phyloP scores from a whole-genome alignment of 1,140 invertebrate species.

The Delia radicum region DNA sequence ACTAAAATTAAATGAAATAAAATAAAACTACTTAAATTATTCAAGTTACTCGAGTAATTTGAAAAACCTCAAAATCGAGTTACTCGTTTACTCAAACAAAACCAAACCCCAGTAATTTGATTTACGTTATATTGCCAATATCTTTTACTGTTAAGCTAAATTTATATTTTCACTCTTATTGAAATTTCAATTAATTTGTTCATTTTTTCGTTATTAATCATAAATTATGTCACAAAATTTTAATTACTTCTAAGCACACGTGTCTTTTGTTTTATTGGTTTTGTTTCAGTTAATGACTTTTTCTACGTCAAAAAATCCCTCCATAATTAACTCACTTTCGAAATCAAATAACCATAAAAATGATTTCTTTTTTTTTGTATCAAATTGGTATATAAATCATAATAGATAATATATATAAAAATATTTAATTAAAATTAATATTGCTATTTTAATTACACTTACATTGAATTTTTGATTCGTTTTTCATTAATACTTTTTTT shows the following conservation, averaged over 20 bases:
- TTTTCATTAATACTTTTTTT: too few relatives aligned
- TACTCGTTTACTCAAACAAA: too few relatives aligned
- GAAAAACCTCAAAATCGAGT: too few relatives aligned
- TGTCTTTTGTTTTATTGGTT: background rate
- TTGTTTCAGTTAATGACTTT: background rate
- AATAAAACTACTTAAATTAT: too few relatives aligned
- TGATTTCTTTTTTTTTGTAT: background rate
- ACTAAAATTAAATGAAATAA: too few relatives aligned
- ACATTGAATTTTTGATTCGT: background rate
- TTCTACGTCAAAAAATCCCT: background rate
- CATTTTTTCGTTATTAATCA: background rate
- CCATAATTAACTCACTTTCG: background rate
- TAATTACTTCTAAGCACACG: background rate
- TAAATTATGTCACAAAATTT: background rate
- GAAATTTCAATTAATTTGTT: too few relatives aligned
- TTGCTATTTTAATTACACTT: background rate
- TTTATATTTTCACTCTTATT: too few relatives aligned
- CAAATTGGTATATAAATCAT: background rate
- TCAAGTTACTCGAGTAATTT: too few relatives aligned
- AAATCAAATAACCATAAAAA: background rate
- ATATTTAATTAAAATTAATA: background rate
- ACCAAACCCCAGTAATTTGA: too few relatives aligned
- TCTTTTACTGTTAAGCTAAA: too few relatives aligned
- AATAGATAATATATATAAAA: background rate
- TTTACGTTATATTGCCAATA: too few relatives aligned